Evolutionary conservation across 2,797 vertebrate genomes (phyloP).

Genomic region (Enteromius radiatus): DNA sequence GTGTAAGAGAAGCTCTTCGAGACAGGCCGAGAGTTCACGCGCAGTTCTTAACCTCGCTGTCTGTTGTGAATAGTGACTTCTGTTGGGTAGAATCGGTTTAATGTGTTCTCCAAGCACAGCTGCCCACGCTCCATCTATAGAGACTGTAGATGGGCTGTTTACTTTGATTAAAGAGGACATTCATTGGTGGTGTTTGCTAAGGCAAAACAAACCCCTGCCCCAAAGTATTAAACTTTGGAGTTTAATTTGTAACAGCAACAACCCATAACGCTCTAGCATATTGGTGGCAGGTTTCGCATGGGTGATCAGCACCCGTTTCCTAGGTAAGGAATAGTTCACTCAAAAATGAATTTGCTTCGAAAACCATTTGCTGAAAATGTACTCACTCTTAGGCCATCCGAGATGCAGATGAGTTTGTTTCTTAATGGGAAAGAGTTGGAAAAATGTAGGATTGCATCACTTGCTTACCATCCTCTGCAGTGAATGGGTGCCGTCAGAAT

Average conservation of each 20-base stretch:
- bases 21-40: slow-evolving; percentile 8
- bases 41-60: background rate
- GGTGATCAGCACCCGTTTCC: background rate
- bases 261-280: background rate
- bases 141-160: slow-evolving; percentile 28
- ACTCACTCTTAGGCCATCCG: background rate
- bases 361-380: background rate
- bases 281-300: background rate
- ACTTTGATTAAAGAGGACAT: slow-evolving; percentile 27
- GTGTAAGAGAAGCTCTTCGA: background rate
- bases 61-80: slow-evolving; percentile 24
- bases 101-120: slow-evolving; percentile 20
- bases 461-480: background rate
- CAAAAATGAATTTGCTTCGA: background rate
- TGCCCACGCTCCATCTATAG: slow-evolving; percentile 13
- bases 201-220: slow-evolving; percentile 9
- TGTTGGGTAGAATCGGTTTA: slow-evolving; percentile 19
- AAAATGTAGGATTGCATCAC: background rate
- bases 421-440: background rate
- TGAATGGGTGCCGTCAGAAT: background rate
- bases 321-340: background rate
- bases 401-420: background rate
- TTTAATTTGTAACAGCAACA: background rate
- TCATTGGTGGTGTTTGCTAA: slow-evolving; percentile 19
- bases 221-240: background rate